phyloP scores from a whole-genome alignment of 2,797 vertebrate genomes.

The Onychomys arenicola region DNA sequence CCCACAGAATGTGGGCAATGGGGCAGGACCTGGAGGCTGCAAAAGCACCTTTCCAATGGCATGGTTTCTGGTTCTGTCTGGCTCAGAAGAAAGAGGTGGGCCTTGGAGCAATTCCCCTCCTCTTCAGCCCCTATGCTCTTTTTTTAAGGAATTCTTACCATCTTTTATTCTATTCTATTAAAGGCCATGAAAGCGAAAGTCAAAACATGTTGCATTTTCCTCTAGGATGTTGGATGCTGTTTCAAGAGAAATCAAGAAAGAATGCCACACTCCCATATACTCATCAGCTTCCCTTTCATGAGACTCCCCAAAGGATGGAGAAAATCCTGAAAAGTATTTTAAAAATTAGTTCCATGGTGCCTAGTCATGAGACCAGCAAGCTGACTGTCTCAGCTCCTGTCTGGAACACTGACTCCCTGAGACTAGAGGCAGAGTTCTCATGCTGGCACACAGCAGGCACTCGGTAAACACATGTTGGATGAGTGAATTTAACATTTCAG shows the following conservation, averaged over 20 bases:
- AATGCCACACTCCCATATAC: rapidly evolving
- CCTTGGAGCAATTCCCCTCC: neutral
- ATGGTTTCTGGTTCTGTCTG: neutral
- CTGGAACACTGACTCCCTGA: neutral
- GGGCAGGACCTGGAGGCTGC: neutral
- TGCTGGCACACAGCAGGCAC: neutral
- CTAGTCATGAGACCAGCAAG: neutral
- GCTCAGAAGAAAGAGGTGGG: neutral
- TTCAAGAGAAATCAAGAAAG: neutral
- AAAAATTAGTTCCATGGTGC: neutral
- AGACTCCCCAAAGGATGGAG: neutral
- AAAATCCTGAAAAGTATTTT: neutral
- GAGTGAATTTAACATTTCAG: neutral
- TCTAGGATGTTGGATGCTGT: neutral
- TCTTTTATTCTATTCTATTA: neutral
- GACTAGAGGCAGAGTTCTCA: neutral
- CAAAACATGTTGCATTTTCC: slow-evolving; percentile 4
- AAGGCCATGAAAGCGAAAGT: slow-evolving; percentile 36
- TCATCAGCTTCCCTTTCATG: neutral
- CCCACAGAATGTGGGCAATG: neutral
- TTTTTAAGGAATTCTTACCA: slow-evolving; percentile 11
- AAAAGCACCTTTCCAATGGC: neutral
- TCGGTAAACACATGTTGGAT: neutral
- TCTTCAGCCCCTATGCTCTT: neutral
- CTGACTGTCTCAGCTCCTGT: neutral